Base-by-base conservation (phyloP, 2,113 vertebrate genomes). In the Cochlearius cochlearius region DNA sequence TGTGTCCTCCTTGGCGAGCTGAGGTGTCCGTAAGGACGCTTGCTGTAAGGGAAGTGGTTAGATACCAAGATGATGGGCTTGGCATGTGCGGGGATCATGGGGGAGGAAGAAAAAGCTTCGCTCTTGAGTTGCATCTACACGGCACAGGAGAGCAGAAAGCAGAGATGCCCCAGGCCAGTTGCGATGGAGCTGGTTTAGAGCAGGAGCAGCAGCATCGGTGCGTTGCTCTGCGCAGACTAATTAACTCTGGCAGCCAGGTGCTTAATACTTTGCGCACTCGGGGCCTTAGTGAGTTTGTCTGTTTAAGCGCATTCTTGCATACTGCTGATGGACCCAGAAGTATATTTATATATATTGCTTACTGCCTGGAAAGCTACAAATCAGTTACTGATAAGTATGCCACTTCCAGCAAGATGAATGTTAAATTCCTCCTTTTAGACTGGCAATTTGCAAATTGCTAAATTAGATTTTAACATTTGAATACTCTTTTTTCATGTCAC, bases 341-440 rank as follows among this genome's bases (percentile, higher is more conserved):
- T 88, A 34, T 77, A 77, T 96, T 96, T 94, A 83, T 90, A 71
- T 80, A 29, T 88, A 96, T 90, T 96, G 96, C 85, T 95, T 83
- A 86, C 85, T 90, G 92, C 84, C 94, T 94, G 96, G 90, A 96
- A 97, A 96, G 94, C 92, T 76, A 83, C 81, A 93, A 94, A 96
- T 96, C 93, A 92, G 81, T 85, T 82, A 62, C 93, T 85, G 87
- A 79, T 93, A 96, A 95, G 43, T 93, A 45, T 83, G 90, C 92
- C 66, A 62, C 93, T 96, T 97, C 77, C 85, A 95, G 77, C 39
- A 93, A 93, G 96, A 95, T 92, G 90, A 95, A 91, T 96, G 92
- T 47, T 90, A 96, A 95, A 96, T 95, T 93, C 77, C 32, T 94
- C 84, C 90, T 95, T 96, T 96, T 86, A 96, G 93, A 86, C 84